Evolutionary conservation across 2,797 vertebrate genomes (phyloP).

Genomic region (Semaprochilodus insignis): DNA sequence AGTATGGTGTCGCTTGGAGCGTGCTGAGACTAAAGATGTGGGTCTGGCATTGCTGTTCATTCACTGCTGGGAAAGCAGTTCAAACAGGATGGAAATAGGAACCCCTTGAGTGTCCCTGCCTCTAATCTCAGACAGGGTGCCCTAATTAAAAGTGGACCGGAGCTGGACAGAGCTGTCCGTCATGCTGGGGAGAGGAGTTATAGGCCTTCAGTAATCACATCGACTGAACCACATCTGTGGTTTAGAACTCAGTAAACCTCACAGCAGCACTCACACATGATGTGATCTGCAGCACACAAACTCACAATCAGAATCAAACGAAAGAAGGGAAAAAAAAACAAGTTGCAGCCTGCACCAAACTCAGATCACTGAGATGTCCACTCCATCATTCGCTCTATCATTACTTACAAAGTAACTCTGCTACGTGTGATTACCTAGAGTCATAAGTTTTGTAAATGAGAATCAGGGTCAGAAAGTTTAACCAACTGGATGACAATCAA

Average conservation of each 20-base stretch:
- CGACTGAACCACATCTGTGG: conserved; percentile 39
- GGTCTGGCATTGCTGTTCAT: conserved; percentile 62
- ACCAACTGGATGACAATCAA: too few species aligned
- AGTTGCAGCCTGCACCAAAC: not conserved
- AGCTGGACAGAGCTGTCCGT: conserved; percentile 65
- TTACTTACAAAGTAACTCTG: too few species aligned
- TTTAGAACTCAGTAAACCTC: not conserved
- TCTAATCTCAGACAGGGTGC: conserved; percentile 69
- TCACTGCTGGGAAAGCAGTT: conserved; percentile 59
- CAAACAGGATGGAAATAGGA: conserved; percentile 65
- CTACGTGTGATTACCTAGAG: too few species aligned
- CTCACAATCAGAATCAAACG: not conserved
- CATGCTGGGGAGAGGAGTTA: conserved; percentile 60
- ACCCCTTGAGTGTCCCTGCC: conserved; percentile 67
- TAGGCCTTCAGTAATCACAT: conserved; percentile 54
- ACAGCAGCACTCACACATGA: not conserved
- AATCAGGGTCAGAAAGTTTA: too few species aligned
- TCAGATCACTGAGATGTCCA: not conserved
- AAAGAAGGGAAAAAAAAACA: not conserved
- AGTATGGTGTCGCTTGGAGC: conserved; percentile 52
- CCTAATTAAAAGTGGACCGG: conserved; percentile 75
- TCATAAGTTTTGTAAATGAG: too few species aligned
- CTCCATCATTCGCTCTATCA: not conserved
- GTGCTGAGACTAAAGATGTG: conserved; percentile 66
- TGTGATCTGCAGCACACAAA: conserved; percentile 10